Percentiles rank a stretch among this genome's conserved stretches.
These are phyloP conservation scores for Frankliniella fusca DNA, from an alignment of 2,888 invertebrate genomes.

Conservation along the genomic window DNA sequence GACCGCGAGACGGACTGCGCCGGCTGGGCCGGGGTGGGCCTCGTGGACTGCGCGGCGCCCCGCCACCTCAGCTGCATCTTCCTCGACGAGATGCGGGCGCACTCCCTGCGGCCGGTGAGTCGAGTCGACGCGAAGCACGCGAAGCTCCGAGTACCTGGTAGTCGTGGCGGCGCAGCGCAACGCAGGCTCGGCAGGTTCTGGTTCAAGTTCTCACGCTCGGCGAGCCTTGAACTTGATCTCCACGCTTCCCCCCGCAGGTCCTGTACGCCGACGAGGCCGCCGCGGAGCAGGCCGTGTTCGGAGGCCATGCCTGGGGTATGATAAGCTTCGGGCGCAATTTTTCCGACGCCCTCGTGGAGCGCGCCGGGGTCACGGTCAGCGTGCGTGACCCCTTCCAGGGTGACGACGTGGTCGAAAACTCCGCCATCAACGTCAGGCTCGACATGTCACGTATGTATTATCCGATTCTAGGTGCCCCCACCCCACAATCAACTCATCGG, in stretches of 20 bases:
- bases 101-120: slow-evolving; percentile 9
- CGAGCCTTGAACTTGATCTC: background rate
- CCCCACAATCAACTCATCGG: too few species aligned
- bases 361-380: background rate
- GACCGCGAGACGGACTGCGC: background rate
- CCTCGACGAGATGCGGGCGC: background rate
- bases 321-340: background rate
- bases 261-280: background rate
- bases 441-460: slow-evolving; percentile 6
- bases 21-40: background rate
- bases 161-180: too few species aligned
- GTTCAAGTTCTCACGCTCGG: too few species aligned
- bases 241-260: background rate
- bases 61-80: background rate
- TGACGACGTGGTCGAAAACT: background rate
- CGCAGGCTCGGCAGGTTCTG: too few species aligned
- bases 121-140: too few species aligned
- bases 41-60: background rate
- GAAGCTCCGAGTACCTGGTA: too few species aligned
- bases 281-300: background rate
- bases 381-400: background rate
- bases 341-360: background rate
- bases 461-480: too few species aligned
- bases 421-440: background rate
- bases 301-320: background rate